Evolutionary conservation across 2,888 invertebrate genomes (phyloP), one percentile per base, ranked within the genome.

Genomic region (Drosophila cognata): DNA sequence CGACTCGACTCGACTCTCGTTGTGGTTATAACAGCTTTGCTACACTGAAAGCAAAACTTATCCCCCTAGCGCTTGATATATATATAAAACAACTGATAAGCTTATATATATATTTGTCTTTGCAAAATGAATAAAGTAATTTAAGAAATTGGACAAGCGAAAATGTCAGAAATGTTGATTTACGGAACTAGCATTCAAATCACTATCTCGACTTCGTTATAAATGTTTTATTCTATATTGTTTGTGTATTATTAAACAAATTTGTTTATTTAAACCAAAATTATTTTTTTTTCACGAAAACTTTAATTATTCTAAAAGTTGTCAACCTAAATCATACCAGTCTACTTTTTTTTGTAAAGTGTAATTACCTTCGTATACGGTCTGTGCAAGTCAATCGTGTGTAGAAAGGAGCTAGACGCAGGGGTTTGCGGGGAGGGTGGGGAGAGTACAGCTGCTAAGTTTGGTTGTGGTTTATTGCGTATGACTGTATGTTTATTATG

Each of bases 11-110:
- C 43, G 33, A 67, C 31, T 71, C 48, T 36, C 57, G 57, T 70
- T 80, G 81, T 80, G 64, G 81, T 59, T 75, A 56, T 64, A 51
- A 65, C 76, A 70, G 60, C 71, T 81, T 76, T 71, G 6, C 5
- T 31, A 31, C 43, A 57, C 57, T 21, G 46, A 43, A 21, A 6
- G 11, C 16, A 36, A 36, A 16, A 16, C 16, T 36, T 36, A 18
- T 16, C 16, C 16, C 11, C 36, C 36, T 36, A 33, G 0, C 31
- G 10, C 33, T 10, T 10, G 4, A 33, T 10, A 31, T 10, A 31
- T 31, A 31, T 3, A 10, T 16, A 6, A 36, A 36, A 16, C 16
- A 16, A 36, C 36, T 36, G 16, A 16, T 36, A 4, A 36, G 36
- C 7, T 36, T 36, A 7, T 36, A n/a, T 5, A n/a, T 11, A 0